Base-by-base conservation (phyloP, 2,888 invertebrate genomes). In the Hirtodrosophila alboralis region DNA sequence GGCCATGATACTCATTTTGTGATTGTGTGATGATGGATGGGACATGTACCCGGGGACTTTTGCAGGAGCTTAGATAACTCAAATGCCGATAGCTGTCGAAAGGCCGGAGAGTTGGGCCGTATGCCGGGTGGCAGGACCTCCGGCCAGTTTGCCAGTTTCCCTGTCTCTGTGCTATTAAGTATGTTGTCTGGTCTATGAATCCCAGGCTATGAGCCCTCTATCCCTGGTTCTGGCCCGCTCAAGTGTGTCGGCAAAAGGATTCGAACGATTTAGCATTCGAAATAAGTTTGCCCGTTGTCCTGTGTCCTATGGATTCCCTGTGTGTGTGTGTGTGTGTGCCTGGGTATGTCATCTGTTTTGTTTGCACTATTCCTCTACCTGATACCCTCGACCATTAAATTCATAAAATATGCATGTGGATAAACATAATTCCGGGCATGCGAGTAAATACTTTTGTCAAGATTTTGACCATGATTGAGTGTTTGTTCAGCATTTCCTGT, bases 11-110 rank as follows among this genome's bases (percentile, higher is more conserved):
- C 87, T 86, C 71, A 79, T 77, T 85, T 84, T 86, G 84, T 80
- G 84, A 87, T 87, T 87, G 84, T 86, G 73, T 79, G 86, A 87
- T 87, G 86, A 87, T 84, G 87, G 86, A 84, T 84, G 87, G 67
- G 86, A 80, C 73, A 75, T 81, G 85, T 73, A 73, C 65, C 61
- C 43, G 49, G 57, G 77, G 69, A 61, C 43, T 67, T 75, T 54
- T 34, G 60, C 51, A 36, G 44, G 31, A 53, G 58, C 48, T 60
- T 53, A 52, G 61, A 47, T 54, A 66, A 52, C 53, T 69, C 74
- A 58, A 72, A 72, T 78, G 79, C 62, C 85, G 53, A 68, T 81
- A 72, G 73, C 58, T 75, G 75, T 61, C 59, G 69, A 71, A 71
- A 40, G 56, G 56, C 53, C 40, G 36, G 47, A 68, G 41, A 9